Percentiles rank a stretch among this genome's conserved stretches.
Evolutionary conservation across 1,140 invertebrate species (phyloP).

Genomic region (Hetaerina americana): DNA sequence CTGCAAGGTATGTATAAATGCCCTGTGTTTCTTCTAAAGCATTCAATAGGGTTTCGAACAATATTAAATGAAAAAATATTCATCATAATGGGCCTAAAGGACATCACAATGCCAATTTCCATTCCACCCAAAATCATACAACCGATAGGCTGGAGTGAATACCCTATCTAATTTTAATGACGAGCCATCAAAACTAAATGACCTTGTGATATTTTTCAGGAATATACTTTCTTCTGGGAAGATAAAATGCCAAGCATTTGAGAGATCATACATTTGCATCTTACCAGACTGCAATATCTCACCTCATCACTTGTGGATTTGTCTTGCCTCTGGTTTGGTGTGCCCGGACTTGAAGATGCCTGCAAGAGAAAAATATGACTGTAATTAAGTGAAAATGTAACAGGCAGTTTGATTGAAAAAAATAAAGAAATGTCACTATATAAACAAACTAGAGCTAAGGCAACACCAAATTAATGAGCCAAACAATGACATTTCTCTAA

Average conservation of each 20-base stretch:
- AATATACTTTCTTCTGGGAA: too few relatives aligned
- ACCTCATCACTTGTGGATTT: conserved; percentile 92
- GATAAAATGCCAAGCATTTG: neutral
- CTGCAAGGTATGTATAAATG: too few relatives aligned
- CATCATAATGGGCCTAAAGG: too few relatives aligned
- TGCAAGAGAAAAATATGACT: conserved; percentile 25
- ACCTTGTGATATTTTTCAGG: too few relatives aligned
- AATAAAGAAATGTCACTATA: conserved; percentile 3
- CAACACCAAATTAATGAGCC: neutral
- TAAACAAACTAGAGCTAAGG: neutral
- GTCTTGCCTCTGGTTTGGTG: conserved; percentile 68
- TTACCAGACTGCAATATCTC: conserved; percentile 23
- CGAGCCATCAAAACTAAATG: too few relatives aligned
- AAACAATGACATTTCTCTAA: neutral
- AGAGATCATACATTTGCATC: neutral
- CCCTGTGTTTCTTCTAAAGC: too few relatives aligned
- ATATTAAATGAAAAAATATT: too few relatives aligned
- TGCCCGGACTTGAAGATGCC: conserved; percentile 61
- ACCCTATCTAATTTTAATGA: too few relatives aligned
- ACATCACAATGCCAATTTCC: too few relatives aligned
- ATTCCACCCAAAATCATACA: too few relatives aligned
- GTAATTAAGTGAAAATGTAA: neutral
- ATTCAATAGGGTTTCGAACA: too few relatives aligned
- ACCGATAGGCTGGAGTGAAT: too few relatives aligned
- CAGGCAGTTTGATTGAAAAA: neutral